Evolutionary conservation across 2,113 vertebrate species (phyloP), one percentile per base, ranked within the genome.

Genomic region (Aphyosemion australe): DNA sequence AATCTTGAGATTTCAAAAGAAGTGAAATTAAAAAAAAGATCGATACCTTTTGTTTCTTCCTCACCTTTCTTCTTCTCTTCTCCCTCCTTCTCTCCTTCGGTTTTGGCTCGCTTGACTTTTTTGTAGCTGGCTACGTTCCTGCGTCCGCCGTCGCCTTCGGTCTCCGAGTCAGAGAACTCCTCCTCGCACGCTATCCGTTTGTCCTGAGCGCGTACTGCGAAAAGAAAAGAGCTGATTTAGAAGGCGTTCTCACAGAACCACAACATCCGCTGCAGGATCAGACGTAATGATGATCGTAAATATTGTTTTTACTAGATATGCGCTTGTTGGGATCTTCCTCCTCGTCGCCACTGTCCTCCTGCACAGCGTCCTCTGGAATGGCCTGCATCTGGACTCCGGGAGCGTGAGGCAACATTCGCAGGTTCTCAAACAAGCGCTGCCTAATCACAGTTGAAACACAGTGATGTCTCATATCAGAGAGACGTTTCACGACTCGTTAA

Each of bases 181-280:
- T 99, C 96, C 0, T 99, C 97, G 12, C 97, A 99, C 0, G 96
- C 96, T 88, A 99, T 98, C 49, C 97, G 94, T 84, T 99, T 99
- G 80, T 99, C 97, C 1, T 97, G 96, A 57, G 96, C 96, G 0
- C 96, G 94, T 78, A 99, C 97, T 99, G 3, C 3, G 26, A 26
- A 5, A 26, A 26, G 56, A 32, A 76, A 15, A 69, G 2, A n/a
- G 61, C 26, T 34, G 1, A 1, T 53, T 57, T 19, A 45, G 34
- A 14, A 51, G 15, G 43, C 0, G 19, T 2, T 2, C 19, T 20
- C 10, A 12, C 32, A 2, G 9, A 26, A 56, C 20, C 0, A 6
- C 10, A 0, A 9, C 13, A 1, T n/a, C 1, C 16, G n/a, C 8
- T 14, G 14, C 42, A 37, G 9, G n/a, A n/a, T n/a, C n/a, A n/a